phyloP scores from a whole-genome alignment of 2,888 invertebrate species.

The Apodemia hepburni region DNA sequence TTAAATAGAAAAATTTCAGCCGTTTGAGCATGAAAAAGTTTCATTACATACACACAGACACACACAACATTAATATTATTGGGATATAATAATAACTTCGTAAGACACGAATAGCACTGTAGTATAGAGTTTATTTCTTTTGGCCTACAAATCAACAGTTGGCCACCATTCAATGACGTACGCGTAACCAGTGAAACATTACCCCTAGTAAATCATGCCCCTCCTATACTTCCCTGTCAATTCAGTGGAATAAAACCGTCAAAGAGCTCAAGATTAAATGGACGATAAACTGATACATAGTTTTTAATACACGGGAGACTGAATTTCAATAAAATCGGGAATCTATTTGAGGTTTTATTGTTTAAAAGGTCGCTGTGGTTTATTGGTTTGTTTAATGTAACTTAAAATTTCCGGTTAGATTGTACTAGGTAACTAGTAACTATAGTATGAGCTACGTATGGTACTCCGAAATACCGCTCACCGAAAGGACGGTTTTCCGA shows the following conservation, averaged over 20 bases:
- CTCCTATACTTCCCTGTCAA: constrained; percentile 7
- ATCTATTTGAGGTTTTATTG: constrained; percentile 15
- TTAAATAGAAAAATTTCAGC: background rate
- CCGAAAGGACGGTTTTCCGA: too few species aligned
- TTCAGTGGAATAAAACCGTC: constrained; percentile 2
- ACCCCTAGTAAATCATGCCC: constrained; percentile 23
- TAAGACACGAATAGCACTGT: constrained; percentile 29
- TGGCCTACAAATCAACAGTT: constrained; percentile 37
- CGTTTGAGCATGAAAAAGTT: background rate
- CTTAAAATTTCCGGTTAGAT: background rate
- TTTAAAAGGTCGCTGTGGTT: constrained; percentile 13
- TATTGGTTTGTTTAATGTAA: constrained; percentile 3
- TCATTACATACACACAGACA: too few species aligned
- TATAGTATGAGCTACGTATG: too few species aligned
- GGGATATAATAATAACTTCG: too few species aligned
- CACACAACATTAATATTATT: too few species aligned
- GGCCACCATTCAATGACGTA: constrained; percentile 38
- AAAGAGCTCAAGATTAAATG: constrained; percentile 18
- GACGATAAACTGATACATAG: constrained; percentile 21
- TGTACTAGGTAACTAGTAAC: too few species aligned
- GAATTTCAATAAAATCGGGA: constrained; percentile 19
- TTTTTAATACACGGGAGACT: constrained; percentile 19
- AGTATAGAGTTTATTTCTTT: constrained; percentile 35
- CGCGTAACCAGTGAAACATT: constrained; percentile 24
- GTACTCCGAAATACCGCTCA: too few species aligned